Percentiles rank a stretch among this genome's conserved stretches.
phyloP scores from a whole-genome alignment of 1,140 invertebrate genomes.

The Grapholita molesta region DNA sequence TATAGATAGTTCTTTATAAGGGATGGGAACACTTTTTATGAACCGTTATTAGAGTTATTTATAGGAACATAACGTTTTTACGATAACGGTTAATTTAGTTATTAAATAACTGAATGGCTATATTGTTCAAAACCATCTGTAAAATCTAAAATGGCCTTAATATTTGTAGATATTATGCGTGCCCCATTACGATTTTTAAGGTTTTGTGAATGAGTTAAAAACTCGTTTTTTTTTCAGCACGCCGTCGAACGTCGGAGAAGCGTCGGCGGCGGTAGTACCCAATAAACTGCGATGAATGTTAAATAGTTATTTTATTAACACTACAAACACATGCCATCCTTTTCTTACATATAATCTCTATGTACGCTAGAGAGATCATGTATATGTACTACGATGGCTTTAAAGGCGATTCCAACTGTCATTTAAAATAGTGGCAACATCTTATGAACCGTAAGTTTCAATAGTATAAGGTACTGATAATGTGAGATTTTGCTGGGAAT shows the following conservation, averaged over 20 bases:
- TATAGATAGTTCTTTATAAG: too few species aligned
- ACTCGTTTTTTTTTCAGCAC: slow-evolving; percentile 3
- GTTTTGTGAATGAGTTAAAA: too few species aligned
- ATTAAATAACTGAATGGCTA: too few species aligned
- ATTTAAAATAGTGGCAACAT: not conserved
- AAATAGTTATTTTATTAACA: slow-evolving; percentile 1
- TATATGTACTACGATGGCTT: not conserved
- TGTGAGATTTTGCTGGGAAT: not conserved
- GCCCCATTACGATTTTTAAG: too few species aligned
- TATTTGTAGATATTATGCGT: too few species aligned
- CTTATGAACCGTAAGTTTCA: slow-evolving; percentile 1
- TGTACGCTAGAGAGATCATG: not conserved
- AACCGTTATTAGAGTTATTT: too few species aligned
- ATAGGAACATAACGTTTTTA: too few species aligned
- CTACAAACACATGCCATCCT: not conserved
- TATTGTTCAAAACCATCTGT: too few species aligned
- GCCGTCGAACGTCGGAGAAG: slow-evolving; percentile 4
- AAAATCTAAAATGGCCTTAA: too few species aligned
- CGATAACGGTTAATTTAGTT: too few species aligned
- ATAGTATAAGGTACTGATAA: not conserved
- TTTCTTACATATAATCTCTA: not conserved
- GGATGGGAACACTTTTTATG: too few species aligned
- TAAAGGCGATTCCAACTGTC: not conserved
- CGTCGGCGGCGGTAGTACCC: slow-evolving; percentile 11
- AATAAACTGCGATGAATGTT: not conserved